These are phyloP conservation scores for Sarcophilus harrisii DNA, from an alignment of 2,797 vertebrate species.

Conservation along the genomic window DNA sequence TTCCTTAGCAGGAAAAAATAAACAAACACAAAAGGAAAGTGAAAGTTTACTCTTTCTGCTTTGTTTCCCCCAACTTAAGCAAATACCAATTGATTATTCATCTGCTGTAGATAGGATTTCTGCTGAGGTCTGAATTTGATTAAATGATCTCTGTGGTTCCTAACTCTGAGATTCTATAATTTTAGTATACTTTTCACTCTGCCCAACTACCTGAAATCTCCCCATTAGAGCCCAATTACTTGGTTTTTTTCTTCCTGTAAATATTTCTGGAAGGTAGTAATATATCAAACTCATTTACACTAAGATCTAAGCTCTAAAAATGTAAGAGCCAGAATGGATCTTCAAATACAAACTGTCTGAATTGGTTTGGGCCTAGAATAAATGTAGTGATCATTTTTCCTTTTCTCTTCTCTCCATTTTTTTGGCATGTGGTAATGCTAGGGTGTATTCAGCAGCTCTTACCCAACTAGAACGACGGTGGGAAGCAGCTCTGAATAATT, in stretches of 20 bases:
- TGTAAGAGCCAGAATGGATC: neutral
- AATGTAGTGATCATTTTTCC: neutral
- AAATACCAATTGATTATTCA: neutral
- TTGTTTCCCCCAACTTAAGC: neutral
- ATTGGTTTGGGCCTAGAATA: neutral
- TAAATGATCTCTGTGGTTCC: neutral
- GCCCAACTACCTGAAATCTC: neutral
- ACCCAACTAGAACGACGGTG: neutral
- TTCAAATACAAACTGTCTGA: neutral
- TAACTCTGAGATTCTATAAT: neutral
- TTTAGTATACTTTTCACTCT: neutral
- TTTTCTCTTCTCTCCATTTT: neutral
- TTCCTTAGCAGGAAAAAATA: neutral
- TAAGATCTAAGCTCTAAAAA: neutral
- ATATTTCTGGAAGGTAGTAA: neutral
- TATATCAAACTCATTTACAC: neutral
- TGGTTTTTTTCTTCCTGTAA: neutral
- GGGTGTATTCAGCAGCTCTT: neutral
- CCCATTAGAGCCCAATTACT: neutral
- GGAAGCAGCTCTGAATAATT: neutral
- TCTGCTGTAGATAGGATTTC: neutral
- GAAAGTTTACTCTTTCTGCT: neutral
- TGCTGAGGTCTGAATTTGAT: neutral
- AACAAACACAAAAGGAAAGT: neutral
- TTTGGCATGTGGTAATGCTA: neutral